Conservation (phyloP, 2,797 vertebrate genomes). For the Alca torda region DNA sequence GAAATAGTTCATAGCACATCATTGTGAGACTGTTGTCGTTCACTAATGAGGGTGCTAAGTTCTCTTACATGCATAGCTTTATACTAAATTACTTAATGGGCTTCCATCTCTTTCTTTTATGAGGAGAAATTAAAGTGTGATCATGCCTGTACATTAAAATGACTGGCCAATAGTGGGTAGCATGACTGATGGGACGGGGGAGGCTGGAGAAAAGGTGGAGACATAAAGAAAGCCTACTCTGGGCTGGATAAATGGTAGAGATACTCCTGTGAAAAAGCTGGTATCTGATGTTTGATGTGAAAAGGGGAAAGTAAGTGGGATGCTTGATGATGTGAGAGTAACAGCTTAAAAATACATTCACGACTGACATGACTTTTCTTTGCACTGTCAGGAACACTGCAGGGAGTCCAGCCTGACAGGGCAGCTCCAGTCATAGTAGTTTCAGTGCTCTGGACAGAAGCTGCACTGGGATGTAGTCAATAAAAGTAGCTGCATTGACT, state of each 20-base stretch:
- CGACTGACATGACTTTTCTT: not conserved
- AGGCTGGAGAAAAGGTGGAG: not conserved
- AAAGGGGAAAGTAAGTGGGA: not conserved
- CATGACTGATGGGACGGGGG: not conserved
- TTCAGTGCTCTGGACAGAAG: not conserved
- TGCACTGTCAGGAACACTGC: not conserved
- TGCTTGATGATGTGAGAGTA: not conserved
- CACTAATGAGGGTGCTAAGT: not conserved
- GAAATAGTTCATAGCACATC: not conserved
- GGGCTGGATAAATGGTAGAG: not conserved
- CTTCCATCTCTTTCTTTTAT: not conserved
- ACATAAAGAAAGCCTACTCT: not conserved
- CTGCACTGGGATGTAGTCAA: rapidly evolving
- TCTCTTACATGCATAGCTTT: not conserved
- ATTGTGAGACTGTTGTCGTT: not conserved
- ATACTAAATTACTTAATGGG: not conserved
- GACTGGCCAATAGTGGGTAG: not conserved
- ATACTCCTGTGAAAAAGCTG: not conserved
- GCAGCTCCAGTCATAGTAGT: not conserved
- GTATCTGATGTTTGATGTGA: not conserved
- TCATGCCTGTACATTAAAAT: not conserved
- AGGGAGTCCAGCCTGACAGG: not conserved
- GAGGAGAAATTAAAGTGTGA: not conserved
- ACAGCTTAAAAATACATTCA: not conserved
- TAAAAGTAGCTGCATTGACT: not conserved